These are phyloP conservation scores for Hyposmocoma kahamanoa DNA, from an alignment of 1,140 invertebrate genomes.

Conservation along the genomic window DNA sequence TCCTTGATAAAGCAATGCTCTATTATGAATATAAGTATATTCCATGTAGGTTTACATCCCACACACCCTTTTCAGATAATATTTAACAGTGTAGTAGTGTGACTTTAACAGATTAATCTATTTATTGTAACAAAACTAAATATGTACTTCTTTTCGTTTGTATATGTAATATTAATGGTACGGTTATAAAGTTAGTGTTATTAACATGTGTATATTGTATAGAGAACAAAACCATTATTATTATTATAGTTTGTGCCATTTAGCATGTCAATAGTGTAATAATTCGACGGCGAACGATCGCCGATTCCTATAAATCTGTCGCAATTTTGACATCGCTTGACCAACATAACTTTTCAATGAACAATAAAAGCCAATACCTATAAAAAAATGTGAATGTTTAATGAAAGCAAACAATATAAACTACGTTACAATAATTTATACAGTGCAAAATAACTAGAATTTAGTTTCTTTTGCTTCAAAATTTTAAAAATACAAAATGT, in stretches of 20 bases:
- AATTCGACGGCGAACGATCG: too few species aligned
- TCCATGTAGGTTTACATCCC: constrained; percentile 42
- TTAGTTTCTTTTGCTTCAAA: too few species aligned
- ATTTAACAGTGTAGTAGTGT: constrained; percentile 45
- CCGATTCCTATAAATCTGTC: too few species aligned
- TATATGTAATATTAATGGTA: constrained; percentile 37
- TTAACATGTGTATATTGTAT: constrained; percentile 59
- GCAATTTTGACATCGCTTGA: too few species aligned
- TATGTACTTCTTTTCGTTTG: constrained; percentile 52
- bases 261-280: constrained; percentile 39
- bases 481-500: too few species aligned
- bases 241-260: constrained; percentile 42
- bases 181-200: constrained; percentile 46
- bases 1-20: constrained; percentile 50
- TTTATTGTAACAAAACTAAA: constrained; percentile 62
- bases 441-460: too few species aligned
- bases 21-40: too few species aligned
- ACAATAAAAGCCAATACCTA: too few species aligned
- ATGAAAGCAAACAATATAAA: too few species aligned
- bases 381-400: too few species aligned
- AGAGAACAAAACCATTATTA: constrained; percentile 47
- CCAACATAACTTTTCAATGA: too few species aligned
- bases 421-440: too few species aligned
- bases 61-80: constrained; percentile 53
- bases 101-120: constrained; percentile 63